These are phyloP conservation scores for Delichon dasypus DNA, from an alignment of 2,797 vertebrate species.

Conservation along the genomic window DNA sequence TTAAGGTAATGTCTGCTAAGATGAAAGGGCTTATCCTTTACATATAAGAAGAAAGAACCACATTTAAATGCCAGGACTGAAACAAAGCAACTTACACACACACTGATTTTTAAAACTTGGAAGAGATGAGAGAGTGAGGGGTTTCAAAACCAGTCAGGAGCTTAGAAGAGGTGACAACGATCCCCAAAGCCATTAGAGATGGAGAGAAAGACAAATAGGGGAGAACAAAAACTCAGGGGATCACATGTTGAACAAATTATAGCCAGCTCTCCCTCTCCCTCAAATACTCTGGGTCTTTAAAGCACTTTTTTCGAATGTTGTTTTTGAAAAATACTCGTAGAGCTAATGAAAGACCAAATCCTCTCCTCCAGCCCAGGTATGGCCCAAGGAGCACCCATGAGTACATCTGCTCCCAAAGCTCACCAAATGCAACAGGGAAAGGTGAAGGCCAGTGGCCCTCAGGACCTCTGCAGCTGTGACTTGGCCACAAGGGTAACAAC, in stretches of 20 bases:
- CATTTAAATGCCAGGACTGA: slow-evolving; percentile 21
- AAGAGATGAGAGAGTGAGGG: not conserved
- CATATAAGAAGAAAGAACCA: slow-evolving; percentile 36
- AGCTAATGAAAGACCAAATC: not conserved
- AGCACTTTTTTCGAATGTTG: not conserved
- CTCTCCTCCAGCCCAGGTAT: not conserved
- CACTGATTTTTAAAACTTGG: slow-evolving; percentile 48
- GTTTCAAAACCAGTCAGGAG: slow-evolving; percentile 40
- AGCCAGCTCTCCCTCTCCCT: not conserved
- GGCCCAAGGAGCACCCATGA: not conserved
- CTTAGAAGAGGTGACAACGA: slow-evolving; percentile 13
- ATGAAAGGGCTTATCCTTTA: slow-evolving; percentile 61
- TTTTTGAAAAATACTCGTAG: not conserved
- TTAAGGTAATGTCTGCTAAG: slow-evolving; percentile 72
- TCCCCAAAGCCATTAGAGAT: not conserved
- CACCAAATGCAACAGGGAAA: not conserved
- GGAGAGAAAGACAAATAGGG: not conserved
- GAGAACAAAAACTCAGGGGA: not conserved
- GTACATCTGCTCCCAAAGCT: not conserved
- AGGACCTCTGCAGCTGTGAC: not conserved
- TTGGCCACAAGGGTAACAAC: not conserved
- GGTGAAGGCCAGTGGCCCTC: not conserved
- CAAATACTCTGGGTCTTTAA: not conserved
- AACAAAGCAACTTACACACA: slow-evolving; percentile 44
- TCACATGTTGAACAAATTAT: not conserved